phyloP scores from a whole-genome alignment of 30 jellyfish, hydroid and myxozoan species.

The Aurelia sp. region DNA sequence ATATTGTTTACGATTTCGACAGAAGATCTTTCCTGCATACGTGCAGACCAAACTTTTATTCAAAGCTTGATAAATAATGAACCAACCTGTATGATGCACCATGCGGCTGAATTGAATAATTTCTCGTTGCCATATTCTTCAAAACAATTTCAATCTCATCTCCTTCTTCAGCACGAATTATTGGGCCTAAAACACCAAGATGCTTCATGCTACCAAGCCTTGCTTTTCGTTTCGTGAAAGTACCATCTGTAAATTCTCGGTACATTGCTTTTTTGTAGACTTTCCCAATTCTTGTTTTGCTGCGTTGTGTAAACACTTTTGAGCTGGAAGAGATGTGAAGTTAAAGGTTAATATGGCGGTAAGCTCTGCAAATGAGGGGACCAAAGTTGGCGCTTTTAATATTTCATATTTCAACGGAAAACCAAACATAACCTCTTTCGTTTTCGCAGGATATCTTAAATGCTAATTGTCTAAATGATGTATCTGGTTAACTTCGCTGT shows the following conservation, averaged over 20 bases:
- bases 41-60: background rate
- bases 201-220: conserved; percentile 37
- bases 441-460: too few relatives aligned
- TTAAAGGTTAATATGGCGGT: background rate
- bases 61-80: background rate
- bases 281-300: conserved; percentile 70
- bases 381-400: too few relatives aligned
- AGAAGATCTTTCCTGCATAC: too few relatives aligned
- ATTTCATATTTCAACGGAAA: too few relatives aligned
- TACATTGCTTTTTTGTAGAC: conserved; percentile 82
- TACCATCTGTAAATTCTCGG: conserved; percentile 61
- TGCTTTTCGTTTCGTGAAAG: conserved; percentile 42
- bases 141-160: conserved; percentile 65
- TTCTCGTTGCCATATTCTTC: conserved; percentile 71
- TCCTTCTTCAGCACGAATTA: conserved; percentile 77
- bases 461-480: too few relatives aligned
- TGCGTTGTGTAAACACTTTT: conserved; percentile 45
- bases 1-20: too few relatives aligned
- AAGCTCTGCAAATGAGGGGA: background rate
- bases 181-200: conserved; percentile 77
- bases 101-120: conserved; percentile 72
- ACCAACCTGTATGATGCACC: conserved; percentile 75
- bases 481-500: too few relatives aligned
- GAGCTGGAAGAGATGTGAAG: conserved; percentile 18
- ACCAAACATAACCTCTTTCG: too few relatives aligned